Base-by-base conservation (phyloP, 37 sponge, comb jelly and placozoan genomes). In the Cladorhizidae sp. region DNA sequence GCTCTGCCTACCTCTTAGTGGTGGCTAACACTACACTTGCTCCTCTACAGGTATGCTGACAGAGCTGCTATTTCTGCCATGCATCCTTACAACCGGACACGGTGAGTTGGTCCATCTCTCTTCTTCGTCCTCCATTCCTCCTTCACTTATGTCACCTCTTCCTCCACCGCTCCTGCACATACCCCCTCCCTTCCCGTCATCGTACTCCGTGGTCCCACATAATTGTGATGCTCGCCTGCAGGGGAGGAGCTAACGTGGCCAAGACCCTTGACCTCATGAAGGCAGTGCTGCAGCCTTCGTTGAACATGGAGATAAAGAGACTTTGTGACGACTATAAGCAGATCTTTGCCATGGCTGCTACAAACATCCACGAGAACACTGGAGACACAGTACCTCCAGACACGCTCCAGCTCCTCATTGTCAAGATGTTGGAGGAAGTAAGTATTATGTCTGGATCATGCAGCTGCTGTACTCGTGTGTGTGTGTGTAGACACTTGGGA, bases 191-290 rank as follows among this genome's bases (percentile, higher is more conserved):
- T 1, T 37, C 68, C 32, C 74, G 38, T 37, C n/a, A n/a, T n/a
- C n/a, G n/a, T n/a, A n/a, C n/a, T n/a, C 25, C 42, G 18, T 64
- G 62, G 37, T 50, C 74, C 26, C 65, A 42, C 75, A 61, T 33
- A 57, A 37, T 25, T 15, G 25, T 43, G 9, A 9, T 45, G 49
- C 9, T 45, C 42, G 65, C 20, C 56, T 74, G 87, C 20, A 83
- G 88, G 21, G 80, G 85, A 33, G 89, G 89, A 0, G 85, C 72
- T 29, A 84, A 75, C 74, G 85, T 84, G 1, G 89, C 80, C 20
- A 89, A 92, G 77, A 82, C 93, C 0, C 78, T 92, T 51, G 89
- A 92, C 55, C 79, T 92, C 39, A 23, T 92, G 72, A 92, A 85
- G 84, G 81, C 88, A 32, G 79, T 92, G 0, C 73, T 92, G 39